Evolutionary conservation across 2,888 invertebrate genomes (phyloP).

Genomic region (Charanyca ferruginea): DNA sequence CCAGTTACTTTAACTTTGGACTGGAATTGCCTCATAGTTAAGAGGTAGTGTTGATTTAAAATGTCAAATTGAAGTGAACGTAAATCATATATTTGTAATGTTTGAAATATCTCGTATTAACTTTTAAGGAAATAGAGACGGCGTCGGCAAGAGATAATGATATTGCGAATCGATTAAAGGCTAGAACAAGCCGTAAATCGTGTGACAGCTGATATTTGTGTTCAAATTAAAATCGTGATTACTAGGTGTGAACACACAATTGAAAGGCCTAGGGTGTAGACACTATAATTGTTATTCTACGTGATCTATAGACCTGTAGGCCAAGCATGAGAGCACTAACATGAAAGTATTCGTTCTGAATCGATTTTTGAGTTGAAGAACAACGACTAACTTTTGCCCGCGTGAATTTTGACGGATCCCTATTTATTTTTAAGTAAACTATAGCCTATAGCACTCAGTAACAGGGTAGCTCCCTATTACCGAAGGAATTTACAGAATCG

Average conservation of each 20-base stretch:
- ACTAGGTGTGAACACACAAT: conserved; percentile 6
- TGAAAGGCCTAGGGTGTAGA: not conserved
- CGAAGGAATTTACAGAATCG: too few species aligned
- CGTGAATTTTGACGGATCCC: too few species aligned
- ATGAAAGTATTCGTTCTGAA: too few species aligned
- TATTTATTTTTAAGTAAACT: too few species aligned
- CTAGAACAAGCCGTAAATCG: conserved; percentile 23
- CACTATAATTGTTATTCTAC: too few species aligned
- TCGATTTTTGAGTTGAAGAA: too few species aligned
- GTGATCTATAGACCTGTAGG: too few species aligned
- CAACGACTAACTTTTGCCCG: too few species aligned
- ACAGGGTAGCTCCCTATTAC: too few species aligned
- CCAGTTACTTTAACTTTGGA: conserved; percentile 24
- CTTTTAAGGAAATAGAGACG: conserved; percentile 33
- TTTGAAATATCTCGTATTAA: conserved; percentile 37
- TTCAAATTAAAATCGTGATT: conserved; percentile 31
- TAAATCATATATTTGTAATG: conserved; percentile 43
- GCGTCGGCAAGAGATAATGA: conserved; percentile 22
- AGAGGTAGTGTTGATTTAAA: conserved; percentile 59
- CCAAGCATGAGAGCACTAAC: too few species aligned
- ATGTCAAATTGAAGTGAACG: conserved; percentile 59
- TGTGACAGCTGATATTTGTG: conserved; percentile 11
- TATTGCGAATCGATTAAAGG: conserved; percentile 28
- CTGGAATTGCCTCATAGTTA: conserved; percentile 47
- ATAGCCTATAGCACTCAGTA: too few species aligned